Evolutionary conservation across 2,888 invertebrate genomes (phyloP).

Genomic region (Crocallis elinguaria): DNA sequence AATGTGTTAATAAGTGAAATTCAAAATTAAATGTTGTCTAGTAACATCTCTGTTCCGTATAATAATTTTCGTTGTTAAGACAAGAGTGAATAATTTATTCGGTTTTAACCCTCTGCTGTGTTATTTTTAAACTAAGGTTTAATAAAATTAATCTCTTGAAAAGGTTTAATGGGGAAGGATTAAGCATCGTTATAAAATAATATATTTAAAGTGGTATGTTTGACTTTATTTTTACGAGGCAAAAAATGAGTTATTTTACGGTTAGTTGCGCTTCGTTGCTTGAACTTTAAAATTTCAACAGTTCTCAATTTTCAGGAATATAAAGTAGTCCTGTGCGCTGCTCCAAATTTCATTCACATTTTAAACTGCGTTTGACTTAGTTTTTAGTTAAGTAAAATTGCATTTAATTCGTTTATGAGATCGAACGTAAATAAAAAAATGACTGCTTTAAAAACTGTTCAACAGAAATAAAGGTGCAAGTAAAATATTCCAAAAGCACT

Average conservation of each 20-base stretch:
- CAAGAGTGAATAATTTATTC: constrained; percentile 78
- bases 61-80: constrained; percentile 74
- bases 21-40: constrained; percentile 62
- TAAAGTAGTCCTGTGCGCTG: too few species aligned
- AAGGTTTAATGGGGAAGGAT: constrained; percentile 19
- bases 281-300: too few species aligned
- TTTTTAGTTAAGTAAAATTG: too few species aligned
- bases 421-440: too few species aligned
- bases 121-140: constrained; percentile 31
- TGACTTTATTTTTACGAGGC: constrained; percentile 8
- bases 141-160: constrained; percentile 20
- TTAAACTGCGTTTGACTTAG: too few species aligned
- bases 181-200: constrained; percentile 11
- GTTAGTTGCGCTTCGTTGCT: too few species aligned
- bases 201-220: constrained; percentile 3
- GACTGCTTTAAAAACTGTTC: too few species aligned
- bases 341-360: too few species aligned
- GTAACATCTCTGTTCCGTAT: constrained; percentile 70
- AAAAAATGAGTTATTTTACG: not conserved
- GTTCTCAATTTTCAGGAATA: too few species aligned
- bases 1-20: constrained; percentile 40
- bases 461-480: too few species aligned
- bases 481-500: too few species aligned
- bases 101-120: constrained; percentile 52
- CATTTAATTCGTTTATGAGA: too few species aligned